Evolutionary conservation across 2,113 vertebrate species (phyloP).

Genomic region (Eublepharis macularius): DNA sequence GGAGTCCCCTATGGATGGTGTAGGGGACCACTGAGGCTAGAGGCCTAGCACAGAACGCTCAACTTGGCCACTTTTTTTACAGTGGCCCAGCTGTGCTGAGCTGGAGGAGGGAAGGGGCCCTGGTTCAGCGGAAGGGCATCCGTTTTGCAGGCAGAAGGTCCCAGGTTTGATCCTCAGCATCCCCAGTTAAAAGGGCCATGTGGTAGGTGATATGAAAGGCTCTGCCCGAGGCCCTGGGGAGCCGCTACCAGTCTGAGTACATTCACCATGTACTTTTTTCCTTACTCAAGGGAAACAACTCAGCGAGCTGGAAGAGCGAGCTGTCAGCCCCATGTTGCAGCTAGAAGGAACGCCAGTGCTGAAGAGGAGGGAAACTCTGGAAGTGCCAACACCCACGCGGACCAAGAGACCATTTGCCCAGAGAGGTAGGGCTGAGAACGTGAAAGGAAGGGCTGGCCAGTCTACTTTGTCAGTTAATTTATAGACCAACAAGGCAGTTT

Average conservation of each 20-base stretch:
- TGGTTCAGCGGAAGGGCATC: no score
- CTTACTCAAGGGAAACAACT: background rate
- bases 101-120: no score
- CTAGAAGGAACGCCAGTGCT: background rate
- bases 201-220: no score
- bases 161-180: no score
- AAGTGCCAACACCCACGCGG: background rate
- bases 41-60: rapidly evolving
- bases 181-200: no score
- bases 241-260: no score
- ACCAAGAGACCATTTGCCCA: background rate
- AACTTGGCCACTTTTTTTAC: background rate
- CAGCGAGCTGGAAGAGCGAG: background rate
- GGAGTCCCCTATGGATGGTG: no score
- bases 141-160: no score
- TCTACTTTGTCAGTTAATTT: background rate
- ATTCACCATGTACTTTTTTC: background rate
- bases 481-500: no score
- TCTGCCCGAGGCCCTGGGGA: no score
- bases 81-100: no score
- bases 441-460: background rate
- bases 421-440: background rate
- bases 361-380: background rate
- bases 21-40: background rate
- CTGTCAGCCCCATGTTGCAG: background rate